Percentiles rank a stretch among this genome's conserved stretches.
These are phyloP conservation scores for Alviniconcha marisindica DNA, from an alignment of 1,140 invertebrate species.

Conservation along the genomic window DNA sequence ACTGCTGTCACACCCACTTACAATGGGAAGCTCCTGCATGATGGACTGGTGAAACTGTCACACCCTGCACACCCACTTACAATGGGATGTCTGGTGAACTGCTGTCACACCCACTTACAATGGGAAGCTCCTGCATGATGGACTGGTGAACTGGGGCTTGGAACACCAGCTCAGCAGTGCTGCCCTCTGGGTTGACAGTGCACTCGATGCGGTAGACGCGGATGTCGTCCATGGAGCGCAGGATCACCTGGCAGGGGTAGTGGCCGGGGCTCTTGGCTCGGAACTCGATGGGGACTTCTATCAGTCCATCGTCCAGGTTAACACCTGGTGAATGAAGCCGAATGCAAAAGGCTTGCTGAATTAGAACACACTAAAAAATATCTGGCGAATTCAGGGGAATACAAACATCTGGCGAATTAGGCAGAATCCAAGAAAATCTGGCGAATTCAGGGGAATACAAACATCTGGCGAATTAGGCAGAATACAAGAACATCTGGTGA, in stretches of 20 bases:
- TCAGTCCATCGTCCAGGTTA: conserved; percentile 49
- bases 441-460: too few relatives aligned
- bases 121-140: conserved; percentile 73
- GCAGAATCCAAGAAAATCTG: too few relatives aligned
- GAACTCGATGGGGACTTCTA: conserved; percentile 72
- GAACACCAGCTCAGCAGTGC: conserved; percentile 72
- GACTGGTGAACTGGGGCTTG: conserved; percentile 71
- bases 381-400: too few relatives aligned
- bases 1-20: too few relatives aligned
- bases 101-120: conserved; percentile 74
- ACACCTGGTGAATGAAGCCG: conserved; percentile 39
- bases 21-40: conserved; percentile 74
- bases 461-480: too few relatives aligned
- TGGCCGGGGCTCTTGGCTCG: conserved; percentile 66
- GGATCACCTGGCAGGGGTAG: conserved; percentile 68
- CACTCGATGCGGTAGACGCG: conserved; percentile 73
- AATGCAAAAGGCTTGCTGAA: too few relatives aligned
- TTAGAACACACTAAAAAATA: too few relatives aligned
- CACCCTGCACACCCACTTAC: too few relatives aligned
- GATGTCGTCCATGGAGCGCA: conserved; percentile 70
- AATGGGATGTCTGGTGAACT: too few relatives aligned
- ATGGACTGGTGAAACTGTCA: conserved; percentile 73
- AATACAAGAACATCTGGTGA: too few relatives aligned
- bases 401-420: too few relatives aligned
- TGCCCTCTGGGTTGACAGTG: conserved; percentile 73